phyloP scores from a whole-genome alignment of 2,888 invertebrate genomes.

The Harpalus rubripes region DNA sequence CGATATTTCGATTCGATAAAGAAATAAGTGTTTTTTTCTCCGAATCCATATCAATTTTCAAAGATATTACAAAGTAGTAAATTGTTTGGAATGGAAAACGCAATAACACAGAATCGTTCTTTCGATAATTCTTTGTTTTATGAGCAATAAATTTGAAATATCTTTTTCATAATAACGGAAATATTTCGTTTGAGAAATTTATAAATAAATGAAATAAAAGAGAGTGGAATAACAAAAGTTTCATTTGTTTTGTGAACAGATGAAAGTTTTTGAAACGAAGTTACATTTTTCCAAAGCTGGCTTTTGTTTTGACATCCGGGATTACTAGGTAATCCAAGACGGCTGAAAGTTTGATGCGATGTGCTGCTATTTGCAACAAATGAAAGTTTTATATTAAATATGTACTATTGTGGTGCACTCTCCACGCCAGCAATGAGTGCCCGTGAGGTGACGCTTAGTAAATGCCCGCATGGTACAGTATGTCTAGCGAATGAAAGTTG shows the following conservation, averaged over 20 bases:
- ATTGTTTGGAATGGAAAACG: neutral
- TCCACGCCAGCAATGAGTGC: too few species aligned
- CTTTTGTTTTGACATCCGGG: conserved; percentile 40
- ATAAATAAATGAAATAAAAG: neutral
- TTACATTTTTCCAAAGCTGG: conserved; percentile 41
- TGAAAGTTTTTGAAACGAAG: conserved; percentile 14
- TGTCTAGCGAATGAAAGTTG: too few species aligned
- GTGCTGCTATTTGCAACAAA: neutral
- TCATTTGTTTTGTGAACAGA: neutral
- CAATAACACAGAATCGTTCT: neutral
- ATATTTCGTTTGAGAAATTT: neutral
- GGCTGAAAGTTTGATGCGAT: neutral
- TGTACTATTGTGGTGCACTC: too few species aligned
- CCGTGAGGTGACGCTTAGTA: too few species aligned
- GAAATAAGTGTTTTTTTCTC: neutral
- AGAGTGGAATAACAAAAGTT: neutral
- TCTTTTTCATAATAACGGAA: neutral
- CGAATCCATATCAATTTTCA: neutral
- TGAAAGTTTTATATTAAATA: too few species aligned
- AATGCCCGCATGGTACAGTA: too few species aligned
- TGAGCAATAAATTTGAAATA: neutral
- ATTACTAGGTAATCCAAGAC: neutral
- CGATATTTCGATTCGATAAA: neutral
- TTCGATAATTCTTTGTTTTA: conserved; percentile 3
- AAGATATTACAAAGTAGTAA: neutral